These are phyloP conservation scores for Ferdinandea cuprea DNA, from an alignment of 2,888 invertebrate genomes.

Conservation along the genomic window DNA sequence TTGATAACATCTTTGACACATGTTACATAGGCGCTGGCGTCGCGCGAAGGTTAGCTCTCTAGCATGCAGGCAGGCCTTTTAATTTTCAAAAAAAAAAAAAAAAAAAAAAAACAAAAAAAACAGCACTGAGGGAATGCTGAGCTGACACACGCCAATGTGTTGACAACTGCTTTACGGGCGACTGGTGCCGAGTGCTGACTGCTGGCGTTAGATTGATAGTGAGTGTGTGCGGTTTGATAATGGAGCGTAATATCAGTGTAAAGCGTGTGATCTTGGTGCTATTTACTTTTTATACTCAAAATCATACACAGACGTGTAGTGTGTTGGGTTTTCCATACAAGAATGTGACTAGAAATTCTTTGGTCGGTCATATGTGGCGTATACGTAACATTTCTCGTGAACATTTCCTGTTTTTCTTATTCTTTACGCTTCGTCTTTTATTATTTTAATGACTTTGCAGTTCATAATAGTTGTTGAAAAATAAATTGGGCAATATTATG, in stretches of 20 bases:
- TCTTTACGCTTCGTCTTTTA: not conserved
- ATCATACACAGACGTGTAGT: conserved; percentile 7
- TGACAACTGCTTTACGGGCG: conserved; percentile 41
- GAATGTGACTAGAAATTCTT: conserved; percentile 11
- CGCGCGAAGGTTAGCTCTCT: conserved; percentile 32
- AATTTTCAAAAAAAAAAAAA: too few species aligned
- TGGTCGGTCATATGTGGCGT: conserved; percentile 48
- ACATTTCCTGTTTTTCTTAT: not conserved
- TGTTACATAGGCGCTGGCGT: conserved; percentile 38
- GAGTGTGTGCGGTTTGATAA: conserved; percentile 58
- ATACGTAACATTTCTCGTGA: conserved; percentile 51
- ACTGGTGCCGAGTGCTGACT: conserved; percentile 21
- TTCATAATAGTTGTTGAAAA: conserved; percentile 16
- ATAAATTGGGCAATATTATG: conserved; percentile 22
- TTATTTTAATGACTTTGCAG: conserved; percentile 35
- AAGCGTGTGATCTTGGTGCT: conserved; percentile 66
- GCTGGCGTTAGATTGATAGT: conserved; percentile 66
- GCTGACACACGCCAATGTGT: conserved; percentile 67
- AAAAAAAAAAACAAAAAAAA: too few species aligned
- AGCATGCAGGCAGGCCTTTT: conserved; percentile 12
- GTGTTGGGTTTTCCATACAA: not conserved
- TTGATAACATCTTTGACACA: conserved; percentile 59
- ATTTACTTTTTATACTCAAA: conserved; percentile 48
- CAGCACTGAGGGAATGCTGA: conserved; percentile 52
- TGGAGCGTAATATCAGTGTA: conserved; percentile 48